Evolutionary conservation across 2,113 vertebrate species (phyloP).

Genomic region (Limanda limanda): DNA sequence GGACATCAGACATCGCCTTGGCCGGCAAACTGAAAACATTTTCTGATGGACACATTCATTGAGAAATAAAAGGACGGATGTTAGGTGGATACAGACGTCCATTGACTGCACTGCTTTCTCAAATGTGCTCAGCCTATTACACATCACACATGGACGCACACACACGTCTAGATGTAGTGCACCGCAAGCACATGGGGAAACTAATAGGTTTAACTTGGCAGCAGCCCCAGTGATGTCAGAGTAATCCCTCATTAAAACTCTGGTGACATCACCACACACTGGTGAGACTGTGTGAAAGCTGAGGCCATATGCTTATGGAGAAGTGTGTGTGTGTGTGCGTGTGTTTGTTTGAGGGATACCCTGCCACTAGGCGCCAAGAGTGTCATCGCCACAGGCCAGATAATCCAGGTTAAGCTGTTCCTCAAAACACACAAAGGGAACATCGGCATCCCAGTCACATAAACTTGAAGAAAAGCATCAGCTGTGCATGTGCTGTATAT

Average conservation of each 20-base stretch:
- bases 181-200: constrained; percentile 61
- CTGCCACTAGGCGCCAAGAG: constrained; percentile 28
- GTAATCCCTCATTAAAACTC: constrained; percentile 77
- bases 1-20: constrained; percentile 19
- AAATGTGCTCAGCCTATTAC: constrained; percentile 23
- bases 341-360: constrained; percentile 48
- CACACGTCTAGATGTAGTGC: constrained; percentile 41
- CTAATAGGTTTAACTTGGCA: constrained; percentile 79
- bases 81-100: constrained; percentile 2
- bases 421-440: constrained; percentile 20
- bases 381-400: constrained; percentile 28
- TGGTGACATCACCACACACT: constrained; percentile 71
- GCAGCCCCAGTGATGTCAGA: constrained; percentile 73
- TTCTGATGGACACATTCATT: constrained; percentile 19
- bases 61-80: constrained; percentile 33
- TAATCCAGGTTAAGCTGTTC: constrained; percentile 72
- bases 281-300: constrained; percentile 34
- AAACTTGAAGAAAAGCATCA: not conserved
- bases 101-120: constrained; percentile 5
- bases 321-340: not conserved
- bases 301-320: constrained; percentile 34
- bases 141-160: constrained; percentile 37
- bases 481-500: not conserved
- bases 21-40: not conserved
- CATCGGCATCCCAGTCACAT: constrained; percentile 20